phyloP scores from a whole-genome alignment of 2,888 invertebrate species.

The Plebejus anna region DNA sequence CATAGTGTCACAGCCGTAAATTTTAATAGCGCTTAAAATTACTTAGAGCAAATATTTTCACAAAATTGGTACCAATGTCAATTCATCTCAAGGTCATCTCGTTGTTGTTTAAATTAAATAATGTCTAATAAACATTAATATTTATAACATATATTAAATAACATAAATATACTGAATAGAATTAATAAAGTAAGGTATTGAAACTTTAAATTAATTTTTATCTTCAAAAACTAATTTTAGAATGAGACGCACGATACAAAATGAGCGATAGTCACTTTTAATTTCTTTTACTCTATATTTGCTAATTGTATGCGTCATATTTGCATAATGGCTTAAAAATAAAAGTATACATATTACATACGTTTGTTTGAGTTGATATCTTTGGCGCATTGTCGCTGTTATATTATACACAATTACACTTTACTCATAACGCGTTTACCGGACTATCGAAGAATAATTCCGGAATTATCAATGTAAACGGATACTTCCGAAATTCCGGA shows the following conservation, averaged over 20 bases:
- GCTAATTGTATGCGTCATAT: neutral
- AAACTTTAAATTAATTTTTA: neutral
- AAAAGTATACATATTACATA: constrained; percentile 70
- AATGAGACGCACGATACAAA: neutral
- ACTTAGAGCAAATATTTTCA: neutral
- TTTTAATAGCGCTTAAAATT: neutral
- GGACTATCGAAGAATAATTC: neutral
- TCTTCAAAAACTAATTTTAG: neutral
- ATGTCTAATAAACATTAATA: neutral
- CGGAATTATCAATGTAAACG: constrained; percentile 53
- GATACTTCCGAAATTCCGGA: constrained; percentile 55
- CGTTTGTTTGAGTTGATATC: constrained; percentile 75
- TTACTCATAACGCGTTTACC: neutral
- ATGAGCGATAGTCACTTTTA: neutral
- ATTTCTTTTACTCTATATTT: neutral
- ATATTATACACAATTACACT: constrained; percentile 32
- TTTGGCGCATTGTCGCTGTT: constrained; percentile 63
- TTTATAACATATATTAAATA: neutral
- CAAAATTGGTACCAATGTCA: neutral
- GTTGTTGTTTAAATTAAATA: neutral
- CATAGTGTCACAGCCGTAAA: neutral
- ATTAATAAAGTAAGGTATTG: no score
- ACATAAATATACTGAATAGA: neutral
- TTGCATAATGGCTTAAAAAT: constrained; percentile 33
- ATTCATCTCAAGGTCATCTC: neutral